Base-by-base conservation (phyloP, 1,140 invertebrate genomes). In the Microplitis mediator region DNA sequence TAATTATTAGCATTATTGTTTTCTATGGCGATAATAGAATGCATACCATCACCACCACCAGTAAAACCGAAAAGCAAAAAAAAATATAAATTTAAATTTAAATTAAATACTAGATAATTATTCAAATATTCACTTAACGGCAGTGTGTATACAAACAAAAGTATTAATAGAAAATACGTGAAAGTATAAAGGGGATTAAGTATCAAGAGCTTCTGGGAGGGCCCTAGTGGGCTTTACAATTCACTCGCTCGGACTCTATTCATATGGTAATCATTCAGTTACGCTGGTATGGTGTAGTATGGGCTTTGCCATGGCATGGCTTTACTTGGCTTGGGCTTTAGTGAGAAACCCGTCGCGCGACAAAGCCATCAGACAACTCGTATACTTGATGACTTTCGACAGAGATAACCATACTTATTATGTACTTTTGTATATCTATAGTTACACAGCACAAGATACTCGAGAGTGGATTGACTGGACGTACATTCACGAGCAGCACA, bases 151-250 rank as follows among this genome's bases (percentile, higher is more conserved):
- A 68, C 65, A 75, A 72, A 75, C 69, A 62, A 72, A 34, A 61
- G 58, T 36, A 62, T 75, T 58, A 75, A 75, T 75, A 72, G 60
- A 72, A 74, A 71, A 61, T 35, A 11, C 56, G 64, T 56, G 71
- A 72, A 35, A 54, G 61, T 62, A 68, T 75, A 75, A 75, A 75
- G 66, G 72, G 70, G 74, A 75, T 75, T 75, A 75, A 75, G 65
- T 67, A 63, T 70, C 39, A 34, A 52, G 39, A 72, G 74, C 74
- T 71, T 67, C 69, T 56, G 66, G 66, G 66, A 31, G 69, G 69
- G 39, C 39, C 34, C 68, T 13, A n/a, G 34, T 35, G 67, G 35
- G 66, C 72, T 69, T 50, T 39, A 35, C 36, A 64, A 58, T 11
- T 11, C 63, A 54, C 60, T 71, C 50, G 35, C 58, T 56, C 14